These are phyloP conservation scores for Drosophila nannoptera DNA, from an alignment of 1,140 invertebrate genomes.

Conservation along the genomic window DNA sequence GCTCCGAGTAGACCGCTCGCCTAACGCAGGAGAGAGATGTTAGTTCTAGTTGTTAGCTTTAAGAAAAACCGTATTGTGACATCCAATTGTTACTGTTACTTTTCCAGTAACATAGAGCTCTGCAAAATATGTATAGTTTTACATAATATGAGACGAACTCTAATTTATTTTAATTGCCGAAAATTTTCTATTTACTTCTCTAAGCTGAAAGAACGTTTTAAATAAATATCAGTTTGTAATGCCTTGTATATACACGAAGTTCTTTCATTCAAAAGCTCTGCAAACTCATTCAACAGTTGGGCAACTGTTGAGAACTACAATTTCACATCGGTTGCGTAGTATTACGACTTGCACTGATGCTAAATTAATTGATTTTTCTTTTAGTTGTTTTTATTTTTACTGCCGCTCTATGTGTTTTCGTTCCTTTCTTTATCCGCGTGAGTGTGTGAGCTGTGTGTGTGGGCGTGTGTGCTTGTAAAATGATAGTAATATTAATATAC, in stretches of 20 bases:
- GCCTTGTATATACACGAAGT: neutral
- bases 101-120: conserved; percentile 33
- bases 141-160: conserved; percentile 55
- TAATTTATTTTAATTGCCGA: conserved; percentile 51
- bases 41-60: conserved; percentile 51
- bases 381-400: conserved; percentile 54
- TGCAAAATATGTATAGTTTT: conserved; percentile 59
- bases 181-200: conserved; percentile 30
- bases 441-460: conserved; percentile 33
- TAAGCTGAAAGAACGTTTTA: conserved; percentile 38
- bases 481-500: conserved; percentile 37
- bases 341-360: neutral
- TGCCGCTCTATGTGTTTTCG: conserved; percentile 55
- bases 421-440: conserved; percentile 18
- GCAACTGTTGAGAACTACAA: too few relatives aligned
- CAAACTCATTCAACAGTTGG: neutral
- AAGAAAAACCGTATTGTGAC: conserved; percentile 31
- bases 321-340: neutral
- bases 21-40: conserved; percentile 2
- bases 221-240: conserved; percentile 58
- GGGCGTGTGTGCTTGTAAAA: conserved; percentile 51
- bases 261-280: neutral
- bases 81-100: conserved; percentile 37
- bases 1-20: conserved; percentile 38
- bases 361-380: conserved; percentile 7